Percentiles rank a stretch among this genome's conserved stretches.
Conservation (phyloP, 2,888 invertebrate genomes). For the Sturmia bella region DNA sequence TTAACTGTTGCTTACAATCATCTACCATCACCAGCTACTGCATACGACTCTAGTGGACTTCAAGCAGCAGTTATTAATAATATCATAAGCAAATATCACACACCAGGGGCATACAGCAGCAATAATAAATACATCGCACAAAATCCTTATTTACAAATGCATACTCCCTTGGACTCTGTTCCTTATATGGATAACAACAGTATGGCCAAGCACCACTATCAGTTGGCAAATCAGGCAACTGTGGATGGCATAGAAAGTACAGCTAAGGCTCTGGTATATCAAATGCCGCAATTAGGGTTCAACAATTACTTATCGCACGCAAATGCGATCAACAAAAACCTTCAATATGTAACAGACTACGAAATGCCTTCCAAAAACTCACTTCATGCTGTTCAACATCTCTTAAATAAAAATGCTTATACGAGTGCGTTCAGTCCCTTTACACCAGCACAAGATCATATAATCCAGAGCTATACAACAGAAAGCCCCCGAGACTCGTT, state of each 20-base stretch:
- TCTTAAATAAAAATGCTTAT: neutral
- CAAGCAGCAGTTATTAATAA: conserved; percentile 12
- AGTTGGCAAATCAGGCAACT: conserved; percentile 9
- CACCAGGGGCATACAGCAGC: neutral
- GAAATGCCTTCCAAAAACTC: neutral
- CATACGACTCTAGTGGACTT: neutral
- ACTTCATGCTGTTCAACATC: neutral
- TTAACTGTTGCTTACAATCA: conserved; percentile 7
- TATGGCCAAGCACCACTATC: conserved; percentile 27
- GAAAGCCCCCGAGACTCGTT: neutral
- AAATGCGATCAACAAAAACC: conserved; percentile 37
- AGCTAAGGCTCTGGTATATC: conserved; percentile 3
- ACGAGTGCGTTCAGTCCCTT: neutral
- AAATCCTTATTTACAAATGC: conserved; percentile 40
- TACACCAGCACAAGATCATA: neutral
- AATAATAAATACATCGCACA: conserved; percentile 30
- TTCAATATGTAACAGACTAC: neutral
- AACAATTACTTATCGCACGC: neutral
- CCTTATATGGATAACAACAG: conserved; percentile 43
- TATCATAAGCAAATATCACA: conserved; percentile 34
- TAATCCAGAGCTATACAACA: neutral
- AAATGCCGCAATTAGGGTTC: conserved; percentile 22
- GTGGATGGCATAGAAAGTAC: conserved; percentile 12
- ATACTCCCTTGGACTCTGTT: conserved; percentile 33
- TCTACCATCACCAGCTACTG: neutral